These are phyloP conservation scores for Spizaetus ornatus DNA, from an alignment of 2,113 vertebrate genomes.

Conservation along the genomic window DNA sequence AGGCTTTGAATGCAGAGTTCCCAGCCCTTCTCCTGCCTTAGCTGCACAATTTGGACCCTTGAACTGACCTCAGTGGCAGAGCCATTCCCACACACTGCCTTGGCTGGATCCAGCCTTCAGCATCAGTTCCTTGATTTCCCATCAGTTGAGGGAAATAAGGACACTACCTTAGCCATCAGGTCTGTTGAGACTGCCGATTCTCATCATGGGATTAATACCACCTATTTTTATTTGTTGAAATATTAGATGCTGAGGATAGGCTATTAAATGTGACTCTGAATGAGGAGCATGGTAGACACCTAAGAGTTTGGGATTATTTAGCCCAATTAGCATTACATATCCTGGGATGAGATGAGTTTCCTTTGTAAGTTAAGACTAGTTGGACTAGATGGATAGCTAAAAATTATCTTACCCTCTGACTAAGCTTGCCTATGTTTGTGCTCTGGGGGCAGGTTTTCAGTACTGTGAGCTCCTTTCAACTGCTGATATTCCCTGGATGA, in stretches of 20 bases:
- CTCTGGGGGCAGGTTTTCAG: background rate
- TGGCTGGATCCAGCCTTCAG: background rate
- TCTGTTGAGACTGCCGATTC: background rate
- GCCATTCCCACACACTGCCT: background rate
- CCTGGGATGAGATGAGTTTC: background rate
- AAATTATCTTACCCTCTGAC: background rate
- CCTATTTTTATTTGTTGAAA: background rate
- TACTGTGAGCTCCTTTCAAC: background rate
- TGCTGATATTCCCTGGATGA: background rate
- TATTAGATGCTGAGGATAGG: background rate
- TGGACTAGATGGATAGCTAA: background rate
- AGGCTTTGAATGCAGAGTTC: background rate
- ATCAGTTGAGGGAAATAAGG: background rate
- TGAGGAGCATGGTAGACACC: background rate
- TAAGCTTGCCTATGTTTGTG: background rate
- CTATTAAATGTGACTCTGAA: background rate
- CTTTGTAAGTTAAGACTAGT: background rate
- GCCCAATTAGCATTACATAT: background rate
- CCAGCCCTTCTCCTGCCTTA: background rate
- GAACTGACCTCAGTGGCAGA: background rate
- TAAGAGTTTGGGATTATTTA: background rate
- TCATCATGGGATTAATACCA: background rate
- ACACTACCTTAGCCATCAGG: background rate
- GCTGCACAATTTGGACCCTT: fast-evolving
- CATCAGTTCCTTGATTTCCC: background rate